Conservation (phyloP, 1,140 invertebrate species). For the Nymphalis io region DNA sequence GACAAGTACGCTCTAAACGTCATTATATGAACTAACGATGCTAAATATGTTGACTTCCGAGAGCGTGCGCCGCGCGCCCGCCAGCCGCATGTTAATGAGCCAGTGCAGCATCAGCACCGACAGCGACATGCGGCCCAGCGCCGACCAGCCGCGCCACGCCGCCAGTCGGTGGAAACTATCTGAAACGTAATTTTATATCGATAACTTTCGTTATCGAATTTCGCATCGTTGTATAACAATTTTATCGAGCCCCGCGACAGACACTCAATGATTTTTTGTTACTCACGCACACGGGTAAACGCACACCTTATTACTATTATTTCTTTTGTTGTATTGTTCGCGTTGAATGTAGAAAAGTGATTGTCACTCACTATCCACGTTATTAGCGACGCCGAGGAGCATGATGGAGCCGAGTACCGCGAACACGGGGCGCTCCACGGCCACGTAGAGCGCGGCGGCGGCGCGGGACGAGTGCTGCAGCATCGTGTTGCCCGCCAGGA, state of each 20-base stretch:
- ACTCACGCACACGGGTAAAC: no score
- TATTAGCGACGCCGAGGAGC: conserved; percentile 38
- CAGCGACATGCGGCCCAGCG: conserved; percentile 55
- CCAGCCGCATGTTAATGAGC: conserved; percentile 41
- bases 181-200: no score
- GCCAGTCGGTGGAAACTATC: conserved; percentile 39
- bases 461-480: conserved; percentile 19
- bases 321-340: no score
- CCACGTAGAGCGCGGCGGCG: conserved; percentile 37
- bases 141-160: conserved; percentile 52
- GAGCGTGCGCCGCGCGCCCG: conserved; percentile 37
- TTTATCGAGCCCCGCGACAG: no score
- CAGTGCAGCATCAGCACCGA: conserved; percentile 53
- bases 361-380: conserved; percentile 42
- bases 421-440: conserved; percentile 42
- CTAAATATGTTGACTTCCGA: conserved; percentile 37
- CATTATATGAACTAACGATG: conserved; percentile 43
- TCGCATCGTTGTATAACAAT: no score
- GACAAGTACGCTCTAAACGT: neutral
- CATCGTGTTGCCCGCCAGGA: conserved; percentile 33
- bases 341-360: no score
- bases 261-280: no score
- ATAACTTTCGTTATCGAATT: no score
- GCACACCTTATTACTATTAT: no score
- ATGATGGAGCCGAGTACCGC: conserved; percentile 32